Conservation (phyloP, 2,797 vertebrate genomes). For the Notoglanidium macrostoma region DNA sequence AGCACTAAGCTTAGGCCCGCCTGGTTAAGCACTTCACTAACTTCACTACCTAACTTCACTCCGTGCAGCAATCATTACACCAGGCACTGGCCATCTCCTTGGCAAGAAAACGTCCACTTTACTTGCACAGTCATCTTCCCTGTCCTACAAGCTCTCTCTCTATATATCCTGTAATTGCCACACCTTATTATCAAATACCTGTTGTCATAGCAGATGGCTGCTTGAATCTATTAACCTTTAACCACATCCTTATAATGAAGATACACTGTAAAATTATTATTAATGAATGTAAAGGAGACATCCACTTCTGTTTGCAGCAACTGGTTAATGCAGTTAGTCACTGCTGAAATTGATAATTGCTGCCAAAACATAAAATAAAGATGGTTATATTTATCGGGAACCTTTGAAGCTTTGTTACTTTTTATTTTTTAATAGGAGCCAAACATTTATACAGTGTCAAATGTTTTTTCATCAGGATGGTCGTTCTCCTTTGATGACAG, state of each 20-base stretch:
- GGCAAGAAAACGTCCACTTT: neutral
- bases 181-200: constrained; percentile 26
- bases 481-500: constrained; percentile 79
- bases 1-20: constrained; percentile 55
- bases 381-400: neutral
- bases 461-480: constrained; percentile 72
- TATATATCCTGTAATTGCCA: neutral
- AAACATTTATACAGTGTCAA: neutral
- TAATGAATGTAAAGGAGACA: neutral
- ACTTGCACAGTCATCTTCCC: neutral
- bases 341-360: neutral
- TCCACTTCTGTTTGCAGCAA: neutral
- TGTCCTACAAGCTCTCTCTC: neutral
- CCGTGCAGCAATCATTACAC: neutral
- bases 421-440: neutral
- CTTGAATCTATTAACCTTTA: neutral
- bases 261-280: neutral
- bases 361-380: neutral
- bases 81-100: neutral
- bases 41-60: neutral
- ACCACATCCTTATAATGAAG: neutral
- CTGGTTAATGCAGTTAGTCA: neutral
- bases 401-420: neutral
- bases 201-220: neutral
- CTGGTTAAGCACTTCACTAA: neutral